These are phyloP conservation scores for Podargus strigoides DNA, from an alignment of 2,797 vertebrate genomes.

Conservation along the genomic window DNA sequence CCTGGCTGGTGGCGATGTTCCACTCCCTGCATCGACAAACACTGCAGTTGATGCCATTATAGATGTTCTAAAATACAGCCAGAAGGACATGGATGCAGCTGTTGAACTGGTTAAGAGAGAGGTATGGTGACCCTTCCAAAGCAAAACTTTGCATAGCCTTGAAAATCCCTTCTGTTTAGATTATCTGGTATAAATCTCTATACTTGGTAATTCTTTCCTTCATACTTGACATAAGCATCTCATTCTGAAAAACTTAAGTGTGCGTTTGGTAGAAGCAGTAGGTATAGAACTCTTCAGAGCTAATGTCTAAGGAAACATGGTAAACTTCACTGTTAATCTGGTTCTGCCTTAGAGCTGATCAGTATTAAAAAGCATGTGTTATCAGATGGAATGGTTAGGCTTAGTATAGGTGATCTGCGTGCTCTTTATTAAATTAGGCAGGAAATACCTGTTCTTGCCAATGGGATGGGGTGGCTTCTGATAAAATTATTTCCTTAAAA, in stretches of 20 bases:
- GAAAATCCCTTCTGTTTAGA: neutral
- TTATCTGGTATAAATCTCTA: neutral
- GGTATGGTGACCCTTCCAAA: constrained; percentile 49
- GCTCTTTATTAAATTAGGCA: neutral
- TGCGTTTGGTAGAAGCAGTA: neutral
- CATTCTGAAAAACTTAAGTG: neutral
- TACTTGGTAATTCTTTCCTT: neutral
- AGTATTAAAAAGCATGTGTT: neutral
- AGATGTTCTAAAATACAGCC: constrained; percentile 89
- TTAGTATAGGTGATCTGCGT: neutral
- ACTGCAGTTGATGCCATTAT: constrained; percentile 81
- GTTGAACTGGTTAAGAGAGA: constrained; percentile 74
- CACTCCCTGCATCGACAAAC: neutral
- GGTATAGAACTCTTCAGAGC: neutral
- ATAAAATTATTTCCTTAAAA: neutral
- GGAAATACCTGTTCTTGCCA: neutral
- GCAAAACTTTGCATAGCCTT: neutral
- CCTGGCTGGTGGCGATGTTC: neutral
- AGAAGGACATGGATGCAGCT: constrained; percentile 88
- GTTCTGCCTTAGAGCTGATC: neutral
- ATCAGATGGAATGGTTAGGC: neutral
- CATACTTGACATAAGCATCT: neutral
- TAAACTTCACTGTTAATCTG: neutral
- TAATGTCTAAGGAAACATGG: neutral
- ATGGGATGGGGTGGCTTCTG: rapidly evolving